Percentiles rank a stretch among this genome's conserved stretches.
These are phyloP conservation scores for Dipodomys spectabilis DNA, from an alignment of 2,113 vertebrate genomes.

Conservation along the genomic window DNA sequence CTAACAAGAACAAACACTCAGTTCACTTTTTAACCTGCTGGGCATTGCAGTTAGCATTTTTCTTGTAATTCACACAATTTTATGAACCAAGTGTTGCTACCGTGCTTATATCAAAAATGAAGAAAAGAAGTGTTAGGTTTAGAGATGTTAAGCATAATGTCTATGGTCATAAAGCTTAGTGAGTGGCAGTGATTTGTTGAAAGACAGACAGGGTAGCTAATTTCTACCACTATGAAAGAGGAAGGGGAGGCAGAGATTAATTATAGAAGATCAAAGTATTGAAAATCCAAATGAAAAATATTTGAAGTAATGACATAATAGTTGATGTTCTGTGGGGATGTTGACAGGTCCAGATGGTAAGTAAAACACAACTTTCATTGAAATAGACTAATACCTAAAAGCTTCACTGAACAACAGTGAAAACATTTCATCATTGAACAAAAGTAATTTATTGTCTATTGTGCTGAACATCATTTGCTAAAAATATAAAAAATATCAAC, in stretches of 20 bases:
- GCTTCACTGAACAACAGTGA: not conserved
- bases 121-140: not conserved
- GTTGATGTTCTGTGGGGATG: not conserved
- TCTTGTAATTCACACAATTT: not conserved
- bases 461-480: not conserved
- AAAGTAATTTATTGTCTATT: not conserved
- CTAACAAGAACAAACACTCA: not conserved
- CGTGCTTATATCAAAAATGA: not conserved
- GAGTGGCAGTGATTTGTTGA: not conserved
- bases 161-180: not conserved
- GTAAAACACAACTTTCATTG: too few relatives aligned
- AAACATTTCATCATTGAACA: not conserved
- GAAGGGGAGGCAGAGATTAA: not conserved
- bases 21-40: not conserved
- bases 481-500: not conserved
- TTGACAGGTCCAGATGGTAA: not conserved
- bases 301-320: not conserved
- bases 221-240: not conserved
- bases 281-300: not conserved
- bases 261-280: not conserved
- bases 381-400: not conserved
- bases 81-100: not conserved
- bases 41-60: not conserved
- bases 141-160: not conserved
- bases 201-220: not conserved